Conservation (phyloP, 2,113 vertebrate species). For the Perognathus longimembris region DNA sequence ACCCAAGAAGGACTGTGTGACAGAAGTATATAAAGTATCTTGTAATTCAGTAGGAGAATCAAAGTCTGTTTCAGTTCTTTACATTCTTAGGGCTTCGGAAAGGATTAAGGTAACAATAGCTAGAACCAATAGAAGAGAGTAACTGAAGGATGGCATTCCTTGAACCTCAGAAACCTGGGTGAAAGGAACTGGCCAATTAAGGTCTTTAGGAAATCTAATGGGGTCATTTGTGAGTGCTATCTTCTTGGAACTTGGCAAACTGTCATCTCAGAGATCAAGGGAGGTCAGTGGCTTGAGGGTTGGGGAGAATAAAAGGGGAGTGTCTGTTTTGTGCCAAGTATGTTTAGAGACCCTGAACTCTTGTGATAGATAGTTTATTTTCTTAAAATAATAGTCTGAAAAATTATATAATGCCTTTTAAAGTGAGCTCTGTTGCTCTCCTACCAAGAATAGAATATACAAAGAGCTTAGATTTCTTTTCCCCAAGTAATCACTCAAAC, state of each 20-base stretch:
- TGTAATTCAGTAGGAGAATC: conserved; percentile 86
- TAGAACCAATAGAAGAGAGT: conserved; percentile 79
- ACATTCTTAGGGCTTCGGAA: conserved; percentile 87
- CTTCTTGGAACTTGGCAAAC: conserved; percentile 81
- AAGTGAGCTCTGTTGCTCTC: conserved; percentile 53
- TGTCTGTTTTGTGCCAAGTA: conserved; percentile 80
- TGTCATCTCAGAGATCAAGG: conserved; percentile 77
- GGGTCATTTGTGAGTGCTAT: conserved; percentile 78
- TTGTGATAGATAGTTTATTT: conserved; percentile 56
- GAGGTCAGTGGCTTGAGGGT: conserved; percentile 77
- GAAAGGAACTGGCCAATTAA: conserved; percentile 87
- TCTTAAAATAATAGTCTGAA: not conserved
- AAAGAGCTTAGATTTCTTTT: conserved; percentile 13
- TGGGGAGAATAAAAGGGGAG: conserved; percentile 78
- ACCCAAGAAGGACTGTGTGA: conserved; percentile 81
- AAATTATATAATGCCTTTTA: conserved; percentile 51
- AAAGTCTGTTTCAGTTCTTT: conserved; percentile 78
- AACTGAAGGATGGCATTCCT: conserved; percentile 87
- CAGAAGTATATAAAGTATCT: conserved; percentile 86
- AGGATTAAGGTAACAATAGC: conserved; percentile 86
- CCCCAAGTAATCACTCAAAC: not conserved
- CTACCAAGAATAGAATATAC: conserved; percentile 18
- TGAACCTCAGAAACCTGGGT: conserved; percentile 80
- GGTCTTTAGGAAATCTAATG: conserved; percentile 85
- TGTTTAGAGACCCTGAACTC: conserved; percentile 70